Percentiles rank a stretch among this genome's conserved stretches.
Evolutionary conservation across 2,888 invertebrate species (phyloP).

Genomic region (Cheilosia urbana): DNA sequence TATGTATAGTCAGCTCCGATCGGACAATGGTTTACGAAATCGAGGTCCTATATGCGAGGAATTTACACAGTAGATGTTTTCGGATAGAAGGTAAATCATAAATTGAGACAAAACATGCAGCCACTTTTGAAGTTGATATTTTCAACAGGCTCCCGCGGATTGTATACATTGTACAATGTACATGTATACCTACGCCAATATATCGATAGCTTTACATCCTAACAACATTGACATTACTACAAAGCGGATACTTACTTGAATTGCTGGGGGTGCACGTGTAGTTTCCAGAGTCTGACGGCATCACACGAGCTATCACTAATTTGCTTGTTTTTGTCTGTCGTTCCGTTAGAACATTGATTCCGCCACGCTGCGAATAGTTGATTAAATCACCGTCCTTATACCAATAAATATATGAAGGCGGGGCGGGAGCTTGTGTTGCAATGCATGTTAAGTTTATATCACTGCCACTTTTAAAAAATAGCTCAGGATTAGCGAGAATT

Average conservation of each 20-base stretch:
- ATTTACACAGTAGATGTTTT: too few species aligned
- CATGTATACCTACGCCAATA: too few species aligned
- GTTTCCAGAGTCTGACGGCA: conserved; percentile 92
- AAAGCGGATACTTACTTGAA: conserved; percentile 84
- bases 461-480: conserved; percentile 93
- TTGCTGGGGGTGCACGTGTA: conserved; percentile 95
- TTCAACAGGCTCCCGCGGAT: background rate
- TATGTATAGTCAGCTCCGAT: too few species aligned
- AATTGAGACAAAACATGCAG: background rate
- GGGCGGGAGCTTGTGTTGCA: conserved; percentile 87
- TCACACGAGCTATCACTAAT: conserved; percentile 91
- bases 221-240: too few species aligned
- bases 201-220: background rate
- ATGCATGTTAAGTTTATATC: conserved; percentile 95
- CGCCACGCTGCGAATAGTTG: conserved; percentile 92
- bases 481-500: conserved; percentile 91
- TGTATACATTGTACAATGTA: background rate
- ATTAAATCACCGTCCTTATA: conserved; percentile 91
- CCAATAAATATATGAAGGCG: conserved; percentile 90
- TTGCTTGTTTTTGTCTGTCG: conserved; percentile 92
- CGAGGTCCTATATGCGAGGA: too few species aligned
- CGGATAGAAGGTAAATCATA: background rate
- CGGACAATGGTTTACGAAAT: too few species aligned
- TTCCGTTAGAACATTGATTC: conserved; percentile 93
- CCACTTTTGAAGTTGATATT: background rate